These are phyloP conservation scores for Rhadinocentrus ornatus DNA, from an alignment of 2,797 vertebrate genomes.

Conservation along the genomic window DNA sequence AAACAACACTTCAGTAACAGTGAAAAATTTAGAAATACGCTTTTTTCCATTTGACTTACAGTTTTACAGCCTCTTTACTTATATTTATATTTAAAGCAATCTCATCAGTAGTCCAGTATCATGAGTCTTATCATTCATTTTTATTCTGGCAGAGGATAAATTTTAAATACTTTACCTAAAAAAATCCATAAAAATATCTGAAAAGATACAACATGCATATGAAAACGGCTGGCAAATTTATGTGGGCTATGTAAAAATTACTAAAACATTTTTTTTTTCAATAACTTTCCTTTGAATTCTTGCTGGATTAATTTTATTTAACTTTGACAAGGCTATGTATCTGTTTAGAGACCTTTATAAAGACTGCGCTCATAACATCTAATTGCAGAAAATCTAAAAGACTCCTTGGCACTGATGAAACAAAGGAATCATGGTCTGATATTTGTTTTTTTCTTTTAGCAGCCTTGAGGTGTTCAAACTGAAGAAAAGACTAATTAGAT, in stretches of 20 bases:
- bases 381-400: constrained; percentile 9
- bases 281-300: background rate
- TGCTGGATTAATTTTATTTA: background rate
- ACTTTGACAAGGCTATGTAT: constrained; percentile 9
- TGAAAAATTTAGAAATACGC: no score
- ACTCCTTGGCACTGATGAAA: constrained; percentile 16
- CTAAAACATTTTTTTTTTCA: background rate
- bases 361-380: constrained; percentile 2
- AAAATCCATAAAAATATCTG: background rate
- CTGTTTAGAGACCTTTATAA: constrained; percentile 21
- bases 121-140: background rate
- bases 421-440: constrained; percentile 5
- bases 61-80: no score
- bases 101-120: background rate
- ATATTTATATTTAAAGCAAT: no score
- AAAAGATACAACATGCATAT: background rate
- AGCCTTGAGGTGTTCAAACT: constrained; percentile 24
- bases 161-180: background rate
- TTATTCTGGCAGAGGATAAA: background rate
- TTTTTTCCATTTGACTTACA: no score
- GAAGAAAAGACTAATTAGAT: constrained; percentile 36
- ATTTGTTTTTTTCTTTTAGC: constrained; percentile 3
- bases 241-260: background rate
- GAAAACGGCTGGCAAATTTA: background rate
- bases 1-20: no score